Base-by-base conservation (phyloP, 2,797 vertebrate species). In the Lutjanus argentimaculatus region DNA sequence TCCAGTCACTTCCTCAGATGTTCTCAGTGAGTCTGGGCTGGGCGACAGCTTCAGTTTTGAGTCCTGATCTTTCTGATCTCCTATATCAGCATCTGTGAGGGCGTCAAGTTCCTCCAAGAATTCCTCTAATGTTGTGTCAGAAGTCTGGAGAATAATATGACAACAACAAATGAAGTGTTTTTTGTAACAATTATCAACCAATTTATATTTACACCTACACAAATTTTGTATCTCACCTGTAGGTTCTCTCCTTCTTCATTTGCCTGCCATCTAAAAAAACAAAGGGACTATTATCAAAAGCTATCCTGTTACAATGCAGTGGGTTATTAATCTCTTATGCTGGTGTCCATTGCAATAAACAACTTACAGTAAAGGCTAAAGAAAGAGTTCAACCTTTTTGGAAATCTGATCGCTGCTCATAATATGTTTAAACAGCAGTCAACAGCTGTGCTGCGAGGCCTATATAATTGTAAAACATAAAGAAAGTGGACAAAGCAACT, bases 221-320 rank as follows among this genome's bases (percentile, higher is more conserved):
- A 70, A 13, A 48, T 49, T 66, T n/a, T 3, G 69, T 57, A 48
- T 79, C 91, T 92, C 56, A 96, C 96, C 95, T 95, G 89, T 53
- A 77, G 68, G 49, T 85, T 85, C 15, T 95, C 96, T 67, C 91
- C 96, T 7, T 94, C 95, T 80, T 97, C 97, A 91, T 96, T 96
- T 53, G 77, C 63, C 70, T 97, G 96, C 97, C 97, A 99, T 87
- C 98, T 99, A 88, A 81, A 92, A 83, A 91, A 92, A 51, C 77
- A 69, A 57, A 78, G 21, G 0, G 4, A 36, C 8, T 61, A 42
- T 21, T 22, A 62, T 67, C 17, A 83, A 71, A 77, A 40, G 21
- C 5, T 30, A 9, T 21, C 68, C 17, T 72, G 12, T 21, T 21
- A 81, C 48, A 65, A 21, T 43, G 64, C 45, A 43, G 52, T 30